phyloP scores from a whole-genome alignment of 2,797 vertebrate species.

The Pantherophis alleghaniensis region DNA sequence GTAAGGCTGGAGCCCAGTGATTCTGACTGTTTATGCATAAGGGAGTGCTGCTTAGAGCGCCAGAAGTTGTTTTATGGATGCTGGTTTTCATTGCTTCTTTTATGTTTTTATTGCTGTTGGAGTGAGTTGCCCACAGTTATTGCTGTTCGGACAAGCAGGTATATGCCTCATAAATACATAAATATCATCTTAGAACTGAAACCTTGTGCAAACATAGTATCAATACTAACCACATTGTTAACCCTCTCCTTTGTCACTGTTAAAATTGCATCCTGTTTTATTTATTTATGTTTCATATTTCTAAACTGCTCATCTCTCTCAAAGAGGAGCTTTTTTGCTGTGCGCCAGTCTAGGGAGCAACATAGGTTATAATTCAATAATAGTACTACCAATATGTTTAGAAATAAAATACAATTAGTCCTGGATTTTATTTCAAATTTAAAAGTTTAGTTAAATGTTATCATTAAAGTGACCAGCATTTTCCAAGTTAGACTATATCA shows the following conservation, averaged over 20 bases:
- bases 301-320: not conserved
- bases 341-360: not conserved
- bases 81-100: not conserved
- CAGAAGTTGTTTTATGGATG: not conserved
- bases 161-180: not conserved
- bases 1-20: not conserved
- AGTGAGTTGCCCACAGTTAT: not conserved
- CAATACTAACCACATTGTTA: not conserved
- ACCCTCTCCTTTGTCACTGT: not conserved
- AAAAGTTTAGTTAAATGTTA: not conserved
- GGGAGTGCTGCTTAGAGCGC: not conserved
- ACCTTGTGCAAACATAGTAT: not conserved
- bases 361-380: not conserved
- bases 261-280: not conserved
- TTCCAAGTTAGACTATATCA: not conserved
- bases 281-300: not conserved
- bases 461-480: not conserved
- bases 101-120: not conserved
- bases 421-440: not conserved
- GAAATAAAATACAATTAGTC: not conserved
- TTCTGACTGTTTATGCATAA: not conserved
- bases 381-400: not conserved
- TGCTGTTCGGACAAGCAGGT: not conserved
- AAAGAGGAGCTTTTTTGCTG: not conserved
- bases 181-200: not conserved